phyloP scores from a whole-genome alignment of 2,113 vertebrate genomes.

The Pachypanchax playfairii region DNA sequence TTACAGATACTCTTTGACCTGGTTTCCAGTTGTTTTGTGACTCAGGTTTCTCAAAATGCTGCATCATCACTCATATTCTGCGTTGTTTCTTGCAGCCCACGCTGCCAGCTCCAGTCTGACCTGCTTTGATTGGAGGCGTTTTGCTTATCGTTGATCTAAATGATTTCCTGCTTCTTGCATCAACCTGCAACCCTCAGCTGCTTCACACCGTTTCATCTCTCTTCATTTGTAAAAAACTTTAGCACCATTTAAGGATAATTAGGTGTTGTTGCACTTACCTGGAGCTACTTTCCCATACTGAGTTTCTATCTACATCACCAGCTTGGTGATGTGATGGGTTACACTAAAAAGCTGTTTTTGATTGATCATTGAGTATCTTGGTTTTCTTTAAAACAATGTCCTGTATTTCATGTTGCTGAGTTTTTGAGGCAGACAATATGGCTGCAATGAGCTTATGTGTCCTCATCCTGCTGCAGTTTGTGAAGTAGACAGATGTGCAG shows the following conservation, averaged over 20 bases:
- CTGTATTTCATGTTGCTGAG: too few relatives aligned
- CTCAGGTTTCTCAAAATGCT: constrained; percentile 15
- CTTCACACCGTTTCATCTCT: too few relatives aligned
- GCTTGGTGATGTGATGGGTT: too few relatives aligned
- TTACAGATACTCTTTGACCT: constrained; percentile 49
- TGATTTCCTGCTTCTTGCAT: constrained; percentile 23
- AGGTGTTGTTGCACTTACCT: neutral
- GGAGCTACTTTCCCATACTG: too few relatives aligned
- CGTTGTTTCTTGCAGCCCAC: constrained; percentile 28
- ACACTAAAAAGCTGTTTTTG: too few relatives aligned
- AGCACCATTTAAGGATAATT: neutral
- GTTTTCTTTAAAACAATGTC: too few relatives aligned
- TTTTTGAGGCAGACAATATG: too few relatives aligned
- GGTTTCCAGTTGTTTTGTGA: constrained; percentile 41
- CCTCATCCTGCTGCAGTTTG: too few relatives aligned
- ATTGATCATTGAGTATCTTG: too few relatives aligned
- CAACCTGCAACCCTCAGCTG: neutral
- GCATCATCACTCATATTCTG: constrained; percentile 16
- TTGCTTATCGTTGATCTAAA: constrained; percentile 27
- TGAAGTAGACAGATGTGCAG: too few relatives aligned
- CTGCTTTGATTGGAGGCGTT: constrained; percentile 20
- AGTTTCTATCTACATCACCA: too few relatives aligned
- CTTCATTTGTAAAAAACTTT: neutral
- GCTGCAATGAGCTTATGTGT: too few relatives aligned
- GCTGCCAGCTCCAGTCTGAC: constrained; percentile 21